phyloP scores from a whole-genome alignment of 2,113 vertebrate species.

The Crypturellus undulatus region DNA sequence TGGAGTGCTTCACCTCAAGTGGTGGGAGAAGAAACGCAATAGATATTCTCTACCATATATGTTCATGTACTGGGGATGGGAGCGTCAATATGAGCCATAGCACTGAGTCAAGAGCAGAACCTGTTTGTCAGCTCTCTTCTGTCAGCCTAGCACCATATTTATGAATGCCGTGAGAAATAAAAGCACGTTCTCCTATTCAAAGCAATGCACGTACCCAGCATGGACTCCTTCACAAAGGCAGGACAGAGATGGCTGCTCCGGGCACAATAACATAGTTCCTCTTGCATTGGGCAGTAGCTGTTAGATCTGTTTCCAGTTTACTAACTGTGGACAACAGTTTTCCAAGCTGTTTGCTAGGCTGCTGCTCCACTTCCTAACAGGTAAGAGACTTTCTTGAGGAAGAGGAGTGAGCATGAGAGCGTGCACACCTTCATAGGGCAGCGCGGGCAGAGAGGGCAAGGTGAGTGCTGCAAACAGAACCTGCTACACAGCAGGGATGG shows the following conservation, averaged over 20 bases:
- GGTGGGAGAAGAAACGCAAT: neutral
- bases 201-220: rapidly evolving
- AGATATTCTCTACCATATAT: neutral
- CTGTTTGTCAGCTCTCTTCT: neutral
- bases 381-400: neutral
- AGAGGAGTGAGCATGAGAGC: neutral
- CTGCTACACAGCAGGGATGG: neutral
- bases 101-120: neutral
- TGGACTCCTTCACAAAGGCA: neutral
- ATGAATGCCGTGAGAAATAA: neutral
- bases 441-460: neutral
- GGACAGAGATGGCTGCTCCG: neutral
- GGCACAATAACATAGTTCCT: rapidly evolving
- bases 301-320: neutral
- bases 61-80: neutral
- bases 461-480: neutral
- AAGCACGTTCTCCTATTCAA: neutral
- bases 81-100: neutral
- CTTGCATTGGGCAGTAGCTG: neutral
- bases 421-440: neutral
- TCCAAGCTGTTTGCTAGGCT: neutral
- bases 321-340: neutral
- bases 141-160: neutral
- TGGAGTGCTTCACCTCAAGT: neutral
- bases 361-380: neutral